Percentiles rank a stretch among this genome's conserved stretches.
phyloP scores from a whole-genome alignment of 2,113 vertebrate genomes.

The Sturnira hondurensis region DNA sequence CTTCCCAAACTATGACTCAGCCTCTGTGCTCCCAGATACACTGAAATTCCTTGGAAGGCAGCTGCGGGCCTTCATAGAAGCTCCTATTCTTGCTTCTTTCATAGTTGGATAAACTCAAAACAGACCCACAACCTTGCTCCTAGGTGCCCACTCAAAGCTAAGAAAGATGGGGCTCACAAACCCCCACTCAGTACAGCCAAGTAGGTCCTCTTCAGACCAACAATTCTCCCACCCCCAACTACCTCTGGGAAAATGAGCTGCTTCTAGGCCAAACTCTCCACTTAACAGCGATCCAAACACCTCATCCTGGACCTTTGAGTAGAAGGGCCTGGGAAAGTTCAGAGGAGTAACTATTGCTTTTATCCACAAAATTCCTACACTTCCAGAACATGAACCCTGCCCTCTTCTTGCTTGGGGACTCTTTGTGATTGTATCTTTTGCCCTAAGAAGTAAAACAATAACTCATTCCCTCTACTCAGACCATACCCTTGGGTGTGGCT shows the following conservation, averaged over 20 bases:
- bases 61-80: constrained; percentile 45
- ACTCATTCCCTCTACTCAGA: neutral
- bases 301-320: constrained; percentile 21
- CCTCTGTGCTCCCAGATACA: constrained; percentile 74
- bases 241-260: neutral
- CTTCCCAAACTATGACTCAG: constrained; percentile 80
- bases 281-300: neutral
- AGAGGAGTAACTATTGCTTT: neutral
- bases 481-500: neutral
- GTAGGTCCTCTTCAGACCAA: neutral
- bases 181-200: neutral
- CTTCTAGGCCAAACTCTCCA: neutral
- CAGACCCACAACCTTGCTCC: neutral
- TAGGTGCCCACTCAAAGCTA: neutral
- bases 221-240: neutral
- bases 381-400: neutral
- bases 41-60: constrained; percentile 78
- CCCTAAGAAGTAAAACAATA: constrained; percentile 29
- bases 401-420: neutral
- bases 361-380: constrained; percentile 30
- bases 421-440: constrained; percentile 8
- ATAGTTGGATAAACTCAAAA: constrained; percentile 41
- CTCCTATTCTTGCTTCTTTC: constrained; percentile 54
- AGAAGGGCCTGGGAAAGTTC: neutral
- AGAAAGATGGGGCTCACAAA: neutral